A percentile compares a stretch with the other conserved stretches of the same genome.
phyloP scores from a whole-genome alignment of 2,797 vertebrate species.

The Aeoliscus strigatus region DNA sequence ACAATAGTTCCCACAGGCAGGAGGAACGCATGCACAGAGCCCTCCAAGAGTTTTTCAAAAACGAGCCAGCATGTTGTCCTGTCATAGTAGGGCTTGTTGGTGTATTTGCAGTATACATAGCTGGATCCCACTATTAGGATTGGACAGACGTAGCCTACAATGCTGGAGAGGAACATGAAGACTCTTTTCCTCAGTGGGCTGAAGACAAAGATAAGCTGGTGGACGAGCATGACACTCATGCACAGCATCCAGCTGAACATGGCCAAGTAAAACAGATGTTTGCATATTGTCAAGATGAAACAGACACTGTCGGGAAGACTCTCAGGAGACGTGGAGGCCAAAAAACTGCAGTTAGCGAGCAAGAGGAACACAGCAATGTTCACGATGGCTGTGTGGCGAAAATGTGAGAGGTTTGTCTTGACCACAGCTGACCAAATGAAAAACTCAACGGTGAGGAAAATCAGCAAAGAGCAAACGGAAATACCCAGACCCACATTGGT shows the following conservation, averaged over 20 bases:
- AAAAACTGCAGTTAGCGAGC: conserved; percentile 66
- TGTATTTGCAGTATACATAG: conserved; percentile 64
- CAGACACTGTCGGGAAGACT: conserved; percentile 40
- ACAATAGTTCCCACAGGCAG: conserved; percentile 70
- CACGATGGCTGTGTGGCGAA: conserved; percentile 76
- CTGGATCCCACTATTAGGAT: conserved; percentile 63
- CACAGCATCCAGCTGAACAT: conserved; percentile 82
- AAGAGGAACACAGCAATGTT: conserved; percentile 76
- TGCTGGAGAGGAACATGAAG: conserved; percentile 71
- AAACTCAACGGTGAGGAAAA: conserved; percentile 71
- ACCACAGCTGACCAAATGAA: conserved; percentile 76
- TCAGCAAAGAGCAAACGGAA: conserved; percentile 69
- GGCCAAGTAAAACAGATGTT: conserved; percentile 76
- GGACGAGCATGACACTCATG: conserved; percentile 76
- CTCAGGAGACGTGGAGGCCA: conserved; percentile 45
- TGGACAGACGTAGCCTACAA: conserved; percentile 75
- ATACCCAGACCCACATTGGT: conserved; percentile 68
- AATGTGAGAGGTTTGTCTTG: conserved; percentile 76
- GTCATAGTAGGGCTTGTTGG: conserved; percentile 31
- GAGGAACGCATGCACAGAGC: conserved; percentile 74
- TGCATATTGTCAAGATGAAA: conserved; percentile 52
- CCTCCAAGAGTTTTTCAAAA: conserved; percentile 40
- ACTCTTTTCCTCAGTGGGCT: conserved; percentile 72
- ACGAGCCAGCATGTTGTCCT: conserved; percentile 66
- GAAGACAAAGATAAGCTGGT: conserved; percentile 82